Conservation (phyloP, 2,888 invertebrate genomes). For the Drosophila quinaria region DNA sequence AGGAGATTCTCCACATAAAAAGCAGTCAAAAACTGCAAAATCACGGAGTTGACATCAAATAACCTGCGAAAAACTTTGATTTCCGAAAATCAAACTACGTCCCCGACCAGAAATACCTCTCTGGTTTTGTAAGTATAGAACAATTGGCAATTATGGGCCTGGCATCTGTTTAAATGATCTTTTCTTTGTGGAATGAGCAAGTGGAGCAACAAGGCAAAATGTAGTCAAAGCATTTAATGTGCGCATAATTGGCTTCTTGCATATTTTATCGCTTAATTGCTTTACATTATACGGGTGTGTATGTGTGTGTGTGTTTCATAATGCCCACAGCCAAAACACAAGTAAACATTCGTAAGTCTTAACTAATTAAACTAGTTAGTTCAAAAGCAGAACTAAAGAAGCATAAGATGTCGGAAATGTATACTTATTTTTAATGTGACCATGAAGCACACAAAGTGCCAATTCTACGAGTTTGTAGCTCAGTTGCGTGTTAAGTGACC, state of each 20-base stretch:
- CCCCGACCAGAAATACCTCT: background rate
- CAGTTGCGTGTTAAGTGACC: slow-evolving; percentile 12
- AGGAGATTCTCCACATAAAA: slow-evolving; percentile 44
- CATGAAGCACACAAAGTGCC: slow-evolving; percentile 7
- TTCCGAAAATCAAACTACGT: slow-evolving; percentile 12
- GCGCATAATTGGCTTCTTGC: slow-evolving; percentile 63
- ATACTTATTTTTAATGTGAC: slow-evolving; percentile 10
- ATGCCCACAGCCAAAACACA: slow-evolving; percentile 13
- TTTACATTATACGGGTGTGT: slow-evolving; percentile 5
- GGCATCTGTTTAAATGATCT: slow-evolving; percentile 18
- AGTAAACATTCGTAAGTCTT: slow-evolving; percentile 17
- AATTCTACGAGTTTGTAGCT: background rate
- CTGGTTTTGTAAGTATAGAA: background rate
- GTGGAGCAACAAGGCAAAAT: slow-evolving; percentile 4
- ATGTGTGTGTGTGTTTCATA: background rate
- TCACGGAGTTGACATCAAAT: slow-evolving; percentile 68
- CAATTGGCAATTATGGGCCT: slow-evolving; percentile 15
- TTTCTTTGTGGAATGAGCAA: slow-evolving; percentile 12
- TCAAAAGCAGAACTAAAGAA: background rate
- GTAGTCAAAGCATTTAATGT: slow-evolving; percentile 65
- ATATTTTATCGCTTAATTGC: slow-evolving; percentile 55
- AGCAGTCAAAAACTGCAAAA: slow-evolving; percentile 48
- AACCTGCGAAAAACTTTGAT: slow-evolving; percentile 59
- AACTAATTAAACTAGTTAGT: slow-evolving; percentile 16
- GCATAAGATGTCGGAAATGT: slow-evolving; percentile 13